phyloP scores from a whole-genome alignment of 2,113 vertebrate genomes.

The Suricata suricatta region DNA sequence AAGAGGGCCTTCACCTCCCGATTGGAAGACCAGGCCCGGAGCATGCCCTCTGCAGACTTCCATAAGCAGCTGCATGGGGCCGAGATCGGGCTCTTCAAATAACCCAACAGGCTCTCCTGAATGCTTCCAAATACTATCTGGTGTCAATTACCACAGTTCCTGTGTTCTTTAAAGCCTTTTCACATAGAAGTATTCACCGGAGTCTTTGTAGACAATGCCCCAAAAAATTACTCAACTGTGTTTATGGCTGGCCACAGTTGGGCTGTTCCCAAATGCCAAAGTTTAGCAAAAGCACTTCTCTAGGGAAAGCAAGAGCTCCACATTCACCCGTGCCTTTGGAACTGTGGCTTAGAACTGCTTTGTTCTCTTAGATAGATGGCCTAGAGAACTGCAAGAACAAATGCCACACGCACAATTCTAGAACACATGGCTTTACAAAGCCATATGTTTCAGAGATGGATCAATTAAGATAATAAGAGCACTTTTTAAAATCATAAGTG shows the following conservation, averaged over 20 bases:
- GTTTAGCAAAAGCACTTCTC: background rate
- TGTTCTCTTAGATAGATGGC: background rate
- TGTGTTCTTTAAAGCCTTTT: background rate
- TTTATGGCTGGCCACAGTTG: background rate
- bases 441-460: background rate
- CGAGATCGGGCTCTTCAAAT: background rate
- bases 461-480: background rate
- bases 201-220: background rate
- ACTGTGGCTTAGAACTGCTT: background rate
- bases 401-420: background rate
- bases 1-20: background rate
- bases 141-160: background rate
- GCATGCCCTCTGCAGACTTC: background rate
- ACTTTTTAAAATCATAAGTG: background rate
- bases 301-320: background rate
- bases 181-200: background rate
- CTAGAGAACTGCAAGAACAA: background rate
- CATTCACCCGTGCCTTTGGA: background rate
- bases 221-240: background rate
- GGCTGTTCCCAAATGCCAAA: background rate
- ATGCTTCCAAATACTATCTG: background rate
- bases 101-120: background rate
- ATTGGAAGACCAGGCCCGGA: background rate
- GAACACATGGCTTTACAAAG: background rate
- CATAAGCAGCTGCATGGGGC: background rate